A percentile compares a stretch with the other conserved stretches of the same genome.
Conservation (phyloP, 2,888 invertebrate genomes). For the Thymelicus lineola region DNA sequence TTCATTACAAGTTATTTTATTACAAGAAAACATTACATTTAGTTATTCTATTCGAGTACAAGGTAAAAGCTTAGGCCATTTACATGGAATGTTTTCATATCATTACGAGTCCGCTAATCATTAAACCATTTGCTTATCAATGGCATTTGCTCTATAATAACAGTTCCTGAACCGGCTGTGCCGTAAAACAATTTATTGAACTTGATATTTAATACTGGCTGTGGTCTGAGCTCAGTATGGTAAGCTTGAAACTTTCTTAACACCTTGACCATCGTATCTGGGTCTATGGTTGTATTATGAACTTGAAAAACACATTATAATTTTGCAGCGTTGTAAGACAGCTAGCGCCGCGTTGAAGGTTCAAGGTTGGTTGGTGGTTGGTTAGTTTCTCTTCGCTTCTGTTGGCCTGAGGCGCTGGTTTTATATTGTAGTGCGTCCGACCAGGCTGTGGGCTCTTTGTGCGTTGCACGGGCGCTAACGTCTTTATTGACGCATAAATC, state of each 20-base stretch:
- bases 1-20: too few relatives aligned
- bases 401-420: conserved; percentile 65
- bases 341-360: conserved; percentile 49
- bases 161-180: conserved; percentile 22
- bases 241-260: conserved; percentile 70
- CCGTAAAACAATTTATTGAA: conserved; percentile 37
- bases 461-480: conserved; percentile 53
- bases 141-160: conserved; percentile 33
- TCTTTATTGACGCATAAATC: conserved; percentile 56
- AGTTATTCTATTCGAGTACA: neutral
- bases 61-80: neutral
- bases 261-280: conserved; percentile 51
- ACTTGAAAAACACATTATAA: conserved; percentile 39
- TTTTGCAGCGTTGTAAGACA: conserved; percentile 22
- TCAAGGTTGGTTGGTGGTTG: conserved; percentile 53
- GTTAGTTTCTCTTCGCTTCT: conserved; percentile 71
- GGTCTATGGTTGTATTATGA: conserved; percentile 49
- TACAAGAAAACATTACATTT: conserved; percentile 16
- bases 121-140: conserved; percentile 34
- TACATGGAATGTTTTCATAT: conserved; percentile 30
- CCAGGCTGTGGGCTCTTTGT: conserved; percentile 53
- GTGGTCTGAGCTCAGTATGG: conserved; percentile 65
- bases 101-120: conserved; percentile 31
- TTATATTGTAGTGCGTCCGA: conserved; percentile 59
- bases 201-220: conserved; percentile 46